phyloP scores from a whole-genome alignment of 2,113 vertebrate species.

The Gobiocypris rarus region DNA sequence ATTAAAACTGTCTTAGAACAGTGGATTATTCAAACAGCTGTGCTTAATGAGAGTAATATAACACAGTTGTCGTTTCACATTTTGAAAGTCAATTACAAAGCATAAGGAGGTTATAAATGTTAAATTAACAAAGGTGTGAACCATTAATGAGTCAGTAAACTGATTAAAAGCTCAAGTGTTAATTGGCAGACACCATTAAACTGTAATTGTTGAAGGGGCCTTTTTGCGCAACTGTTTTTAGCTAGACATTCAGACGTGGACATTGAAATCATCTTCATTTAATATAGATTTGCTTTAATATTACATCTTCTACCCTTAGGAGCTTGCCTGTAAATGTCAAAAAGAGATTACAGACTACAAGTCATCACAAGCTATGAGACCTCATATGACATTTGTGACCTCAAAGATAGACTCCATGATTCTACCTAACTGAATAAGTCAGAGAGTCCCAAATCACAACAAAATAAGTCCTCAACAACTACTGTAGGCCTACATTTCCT shows the following conservation, averaged over 20 bases:
- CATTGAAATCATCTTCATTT: not conserved
- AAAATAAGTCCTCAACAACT: not conserved
- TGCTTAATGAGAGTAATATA: conserved; percentile 42
- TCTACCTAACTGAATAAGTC: not conserved
- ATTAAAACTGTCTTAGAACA: conserved; percentile 17
- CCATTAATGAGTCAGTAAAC: conserved; percentile 34
- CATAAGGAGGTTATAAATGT: conserved; percentile 34
- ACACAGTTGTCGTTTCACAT: conserved; percentile 33
- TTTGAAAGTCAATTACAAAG: conserved; percentile 39
- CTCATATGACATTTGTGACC: conserved; percentile 13
- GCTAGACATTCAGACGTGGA: not conserved
- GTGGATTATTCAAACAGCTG: conserved; percentile 9
- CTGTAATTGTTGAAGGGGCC: not conserved
- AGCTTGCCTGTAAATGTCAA: conserved; percentile 40
- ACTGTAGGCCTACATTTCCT: too few species aligned
- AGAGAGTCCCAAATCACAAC: not conserved
- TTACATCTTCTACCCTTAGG: conserved; percentile 18
- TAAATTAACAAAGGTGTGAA: conserved; percentile 42
- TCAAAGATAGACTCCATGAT: conserved; percentile 6
- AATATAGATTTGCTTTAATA: conserved; percentile 5
- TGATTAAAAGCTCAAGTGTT: conserved; percentile 45
- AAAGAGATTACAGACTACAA: conserved; percentile 31
- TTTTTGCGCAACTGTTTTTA: not conserved
- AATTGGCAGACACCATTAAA: conserved; percentile 37
- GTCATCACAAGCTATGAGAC: conserved; percentile 23